Evolutionary conservation across 1,140 invertebrate species (phyloP).

Genomic region (Caenorhabditis briggsae): DNA sequence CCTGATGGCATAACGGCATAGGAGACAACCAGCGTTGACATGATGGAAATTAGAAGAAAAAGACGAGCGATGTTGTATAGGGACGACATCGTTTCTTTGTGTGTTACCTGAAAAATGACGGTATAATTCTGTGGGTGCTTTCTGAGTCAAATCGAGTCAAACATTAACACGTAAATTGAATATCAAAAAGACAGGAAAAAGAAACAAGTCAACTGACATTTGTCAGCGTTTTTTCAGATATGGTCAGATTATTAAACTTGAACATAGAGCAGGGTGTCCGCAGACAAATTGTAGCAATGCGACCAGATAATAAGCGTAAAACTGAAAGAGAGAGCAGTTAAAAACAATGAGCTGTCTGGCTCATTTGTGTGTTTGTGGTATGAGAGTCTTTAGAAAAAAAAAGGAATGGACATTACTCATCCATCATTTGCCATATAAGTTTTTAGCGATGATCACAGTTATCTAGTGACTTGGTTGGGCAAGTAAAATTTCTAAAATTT

Average conservation of each 20-base stretch:
- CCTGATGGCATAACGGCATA: conserved; percentile 37
- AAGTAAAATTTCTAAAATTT: too few relatives aligned
- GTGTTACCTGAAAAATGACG: conserved; percentile 15
- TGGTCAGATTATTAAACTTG: conserved; percentile 8
- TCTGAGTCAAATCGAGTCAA: not conserved
- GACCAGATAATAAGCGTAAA: not conserved
- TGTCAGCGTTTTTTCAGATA: not conserved
- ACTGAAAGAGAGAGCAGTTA: not conserved
- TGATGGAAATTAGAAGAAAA: not conserved
- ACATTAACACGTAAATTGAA: not conserved
- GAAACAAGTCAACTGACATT: conserved; percentile 40
- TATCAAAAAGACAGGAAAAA: not conserved
- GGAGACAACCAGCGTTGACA: conserved; percentile 4
- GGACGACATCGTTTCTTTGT: conserved; percentile 29
- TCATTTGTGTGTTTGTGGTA: not conserved
- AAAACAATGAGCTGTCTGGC: not conserved
- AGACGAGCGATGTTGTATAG: conserved; percentile 30
- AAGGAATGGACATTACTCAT: not conserved
- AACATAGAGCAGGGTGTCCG: not conserved
- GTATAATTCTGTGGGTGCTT: not conserved
- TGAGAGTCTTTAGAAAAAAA: not conserved
- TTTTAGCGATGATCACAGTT: too few relatives aligned
- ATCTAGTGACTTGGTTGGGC: too few relatives aligned
- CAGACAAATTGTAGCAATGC: not conserved
- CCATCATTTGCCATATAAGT: too few relatives aligned